These are phyloP conservation scores for Copidosoma aretas DNA, from an alignment of 2,888 invertebrate genomes.

Conservation along the genomic window DNA sequence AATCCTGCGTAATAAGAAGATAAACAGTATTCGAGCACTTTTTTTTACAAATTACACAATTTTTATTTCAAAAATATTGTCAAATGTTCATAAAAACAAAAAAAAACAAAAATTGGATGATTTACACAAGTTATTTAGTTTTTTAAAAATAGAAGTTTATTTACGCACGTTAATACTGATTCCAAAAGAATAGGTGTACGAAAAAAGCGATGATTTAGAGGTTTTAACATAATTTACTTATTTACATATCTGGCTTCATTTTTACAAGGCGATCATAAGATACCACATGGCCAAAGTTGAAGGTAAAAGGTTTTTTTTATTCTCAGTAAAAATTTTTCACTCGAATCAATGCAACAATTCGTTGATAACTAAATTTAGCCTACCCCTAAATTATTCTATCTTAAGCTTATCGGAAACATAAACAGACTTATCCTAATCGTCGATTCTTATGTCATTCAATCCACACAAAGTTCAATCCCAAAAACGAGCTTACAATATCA, in stretches of 20 bases:
- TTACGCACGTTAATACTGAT: conserved; percentile 1
- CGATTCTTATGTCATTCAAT: conserved; percentile 39
- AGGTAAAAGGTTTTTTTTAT: conserved; percentile 32
- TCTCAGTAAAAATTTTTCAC: conserved; percentile 34
- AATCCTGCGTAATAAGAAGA: too few species aligned
- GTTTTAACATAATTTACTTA: conserved; percentile 40
- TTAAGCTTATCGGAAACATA: conserved; percentile 39
- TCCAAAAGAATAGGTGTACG: conserved; percentile 32
- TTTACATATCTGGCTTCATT: conserved; percentile 39
- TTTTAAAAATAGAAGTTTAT: not conserved
- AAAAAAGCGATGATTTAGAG: conserved; percentile 37
- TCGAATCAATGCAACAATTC: conserved; percentile 37
- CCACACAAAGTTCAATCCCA: conserved; percentile 34
- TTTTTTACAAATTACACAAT: not conserved
- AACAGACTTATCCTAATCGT: conserved; percentile 40
- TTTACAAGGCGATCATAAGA: conserved; percentile 26
- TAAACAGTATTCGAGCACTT: not conserved
- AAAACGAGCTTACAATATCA: conserved; percentile 29
- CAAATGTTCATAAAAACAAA: conserved; percentile 1
- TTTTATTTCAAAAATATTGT: conserved; percentile 1
- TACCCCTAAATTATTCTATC: conserved; percentile 37
- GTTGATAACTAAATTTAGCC: conserved; percentile 27
- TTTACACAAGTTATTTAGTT: not conserved
- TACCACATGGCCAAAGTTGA: conserved; percentile 35
- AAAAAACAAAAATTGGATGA: not conserved